Percentiles rank a stretch among this genome's conserved stretches.
phyloP scores from a whole-genome alignment of 2,797 vertebrate species.

The Manis javanica region DNA sequence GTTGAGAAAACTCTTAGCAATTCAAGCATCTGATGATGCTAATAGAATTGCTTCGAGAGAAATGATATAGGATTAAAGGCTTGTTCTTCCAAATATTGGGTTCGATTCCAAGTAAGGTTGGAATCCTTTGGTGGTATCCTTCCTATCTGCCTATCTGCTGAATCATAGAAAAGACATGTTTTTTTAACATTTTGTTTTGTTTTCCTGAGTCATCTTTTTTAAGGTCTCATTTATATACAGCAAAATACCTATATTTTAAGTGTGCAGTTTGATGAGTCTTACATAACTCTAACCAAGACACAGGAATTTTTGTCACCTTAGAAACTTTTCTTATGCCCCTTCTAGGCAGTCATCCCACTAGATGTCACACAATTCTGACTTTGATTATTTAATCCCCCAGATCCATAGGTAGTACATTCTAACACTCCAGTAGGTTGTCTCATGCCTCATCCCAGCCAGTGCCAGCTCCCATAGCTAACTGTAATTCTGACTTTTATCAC shows the following conservation, averaged over 20 bases:
- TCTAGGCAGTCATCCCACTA: neutral
- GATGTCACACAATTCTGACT: neutral
- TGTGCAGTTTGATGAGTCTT: neutral
- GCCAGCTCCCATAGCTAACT: neutral
- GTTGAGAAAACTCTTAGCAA: neutral
- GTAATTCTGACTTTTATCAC: neutral
- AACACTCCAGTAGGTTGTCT: neutral
- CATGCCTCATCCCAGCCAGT: neutral
- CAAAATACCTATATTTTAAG: neutral
- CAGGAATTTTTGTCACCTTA: neutral
- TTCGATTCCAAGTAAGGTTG: neutral
- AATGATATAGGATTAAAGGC: neutral
- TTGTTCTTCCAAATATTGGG: neutral
- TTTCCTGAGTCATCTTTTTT: neutral
- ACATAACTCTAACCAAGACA: neutral
- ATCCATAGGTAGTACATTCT: neutral
- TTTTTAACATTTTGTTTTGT: neutral
- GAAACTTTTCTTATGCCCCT: neutral
- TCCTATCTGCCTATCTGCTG: neutral
- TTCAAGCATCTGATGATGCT: neutral
- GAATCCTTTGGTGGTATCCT: neutral
- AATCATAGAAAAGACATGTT: neutral
- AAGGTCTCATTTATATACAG: neutral
- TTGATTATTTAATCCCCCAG: neutral
- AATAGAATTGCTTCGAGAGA: neutral